Conservation (phyloP, 2,797 vertebrate species). For the Pogonophryne albipinna region DNA sequence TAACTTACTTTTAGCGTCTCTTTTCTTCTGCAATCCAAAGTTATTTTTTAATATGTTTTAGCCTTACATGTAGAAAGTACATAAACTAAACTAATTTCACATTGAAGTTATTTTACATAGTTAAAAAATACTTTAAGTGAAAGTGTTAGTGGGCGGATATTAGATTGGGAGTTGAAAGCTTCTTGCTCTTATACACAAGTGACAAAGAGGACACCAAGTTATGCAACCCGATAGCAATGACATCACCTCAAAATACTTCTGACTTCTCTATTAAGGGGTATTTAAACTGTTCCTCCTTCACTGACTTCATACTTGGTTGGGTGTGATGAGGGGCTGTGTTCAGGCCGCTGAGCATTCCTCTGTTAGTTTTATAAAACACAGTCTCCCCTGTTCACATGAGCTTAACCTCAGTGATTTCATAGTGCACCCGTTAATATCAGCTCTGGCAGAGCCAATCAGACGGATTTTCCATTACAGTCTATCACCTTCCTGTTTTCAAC, state of each 20-base stretch:
- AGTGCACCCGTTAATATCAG: conserved; percentile 62
- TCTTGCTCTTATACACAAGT: background rate
- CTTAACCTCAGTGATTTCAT: conserved; percentile 63
- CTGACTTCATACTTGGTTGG: conserved; percentile 20
- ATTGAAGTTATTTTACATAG: background rate
- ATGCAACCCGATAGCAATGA: conserved; percentile 5
- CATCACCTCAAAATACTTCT: conserved; percentile 17
- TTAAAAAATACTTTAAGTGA: conserved; percentile 23
- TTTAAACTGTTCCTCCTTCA: conserved; percentile 30
- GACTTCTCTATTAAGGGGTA: conserved; percentile 11
- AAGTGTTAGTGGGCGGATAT: conserved; percentile 4
- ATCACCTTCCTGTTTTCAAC: conserved; percentile 74
- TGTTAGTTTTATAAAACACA: conserved; percentile 56
- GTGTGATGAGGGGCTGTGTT: conserved; percentile 25
- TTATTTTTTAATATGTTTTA: conserved; percentile 17
- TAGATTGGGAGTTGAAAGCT: conserved; percentile 1
- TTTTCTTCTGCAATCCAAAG: conserved; percentile 6
- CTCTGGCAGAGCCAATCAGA: conserved; percentile 32
- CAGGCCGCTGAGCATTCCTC: conserved; percentile 55
- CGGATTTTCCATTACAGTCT: conserved; percentile 75
- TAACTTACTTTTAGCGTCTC: conserved; percentile 8
- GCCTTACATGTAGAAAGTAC: conserved; percentile 7
- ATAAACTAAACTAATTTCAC: conserved; percentile 24
- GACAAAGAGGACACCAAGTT: background rate
- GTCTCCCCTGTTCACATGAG: conserved; percentile 49